Conservation (phyloP, 2,888 invertebrate species). For the Chrysolina oricalcia region DNA sequence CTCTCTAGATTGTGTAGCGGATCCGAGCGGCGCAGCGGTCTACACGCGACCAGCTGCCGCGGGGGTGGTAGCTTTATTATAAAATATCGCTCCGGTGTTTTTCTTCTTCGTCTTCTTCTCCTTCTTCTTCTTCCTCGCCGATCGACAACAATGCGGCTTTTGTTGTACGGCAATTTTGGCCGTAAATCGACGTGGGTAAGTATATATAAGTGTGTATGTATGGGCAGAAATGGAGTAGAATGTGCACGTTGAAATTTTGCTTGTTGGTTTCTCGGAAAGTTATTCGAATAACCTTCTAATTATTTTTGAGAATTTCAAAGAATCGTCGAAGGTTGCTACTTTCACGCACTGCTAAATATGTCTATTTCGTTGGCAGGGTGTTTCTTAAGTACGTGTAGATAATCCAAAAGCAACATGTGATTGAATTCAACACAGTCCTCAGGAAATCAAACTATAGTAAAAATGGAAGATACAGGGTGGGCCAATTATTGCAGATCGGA, state of each 20-base stretch:
- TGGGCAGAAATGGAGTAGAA: background rate
- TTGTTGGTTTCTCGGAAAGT: too few relatives aligned
- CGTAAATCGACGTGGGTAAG: background rate
- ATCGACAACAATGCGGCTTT: conserved; percentile 36
- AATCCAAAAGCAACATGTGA: too few relatives aligned
- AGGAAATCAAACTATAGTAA: too few relatives aligned
- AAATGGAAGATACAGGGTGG: too few relatives aligned
- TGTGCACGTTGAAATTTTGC: background rate
- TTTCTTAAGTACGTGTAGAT: too few relatives aligned
- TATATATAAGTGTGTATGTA: background rate
- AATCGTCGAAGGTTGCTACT: background rate
- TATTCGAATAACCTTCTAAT: background rate
- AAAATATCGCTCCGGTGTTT: conserved; percentile 61
- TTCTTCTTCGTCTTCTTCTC: conserved; percentile 27
- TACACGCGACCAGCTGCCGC: conserved; percentile 71
- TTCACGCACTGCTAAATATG: too few relatives aligned
- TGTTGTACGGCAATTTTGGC: conserved; percentile 26
- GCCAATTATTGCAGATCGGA: too few relatives aligned
- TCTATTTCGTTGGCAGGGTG: too few relatives aligned
- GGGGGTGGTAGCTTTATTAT: conserved; percentile 71
- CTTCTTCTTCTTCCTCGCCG: conserved; percentile 34
- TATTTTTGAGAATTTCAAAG: background rate
- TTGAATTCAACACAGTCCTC: too few relatives aligned
- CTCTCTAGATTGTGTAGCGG: conserved; percentile 62
- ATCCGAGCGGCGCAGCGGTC: conserved; percentile 55